A percentile compares a stretch with the other conserved stretches of the same genome.
Evolutionary conservation across 1,140 invertebrate species (phyloP).

Genomic region (Lanistes nyassanus): DNA sequence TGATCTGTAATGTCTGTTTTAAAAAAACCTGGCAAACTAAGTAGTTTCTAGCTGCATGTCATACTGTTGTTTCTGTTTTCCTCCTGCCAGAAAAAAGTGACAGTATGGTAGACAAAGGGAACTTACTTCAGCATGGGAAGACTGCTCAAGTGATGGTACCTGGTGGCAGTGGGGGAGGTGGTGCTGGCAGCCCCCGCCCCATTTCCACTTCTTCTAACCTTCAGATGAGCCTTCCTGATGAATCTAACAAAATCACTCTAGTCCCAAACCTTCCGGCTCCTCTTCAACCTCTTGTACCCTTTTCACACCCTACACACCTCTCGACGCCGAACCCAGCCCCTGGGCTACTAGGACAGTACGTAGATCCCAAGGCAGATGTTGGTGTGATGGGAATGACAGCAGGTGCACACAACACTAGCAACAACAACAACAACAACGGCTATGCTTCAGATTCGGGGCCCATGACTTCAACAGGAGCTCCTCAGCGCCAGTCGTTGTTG

Average conservation of each 20-base stretch:
- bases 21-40: too few species aligned
- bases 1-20: too few species aligned
- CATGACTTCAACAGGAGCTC: slow-evolving; percentile 11
- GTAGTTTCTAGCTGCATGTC: too few species aligned
- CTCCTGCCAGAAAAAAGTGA: slow-evolving; percentile 9
- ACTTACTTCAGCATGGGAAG: slow-evolving; percentile 10
- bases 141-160: slow-evolving; percentile 20
- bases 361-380: slow-evolving; percentile 14
- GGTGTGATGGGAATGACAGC: slow-evolving; percentile 7
- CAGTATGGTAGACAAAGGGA: background rate
- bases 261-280: slow-evolving; percentile 12
- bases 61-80: too few species aligned
- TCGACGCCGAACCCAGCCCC: slow-evolving; percentile 24
- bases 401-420: background rate
- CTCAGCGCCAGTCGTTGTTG: background rate
- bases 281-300: slow-evolving; percentile 8
- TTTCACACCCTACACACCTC: slow-evolving; percentile 18
- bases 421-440: slow-evolving; percentile 21
- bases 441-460: background rate
- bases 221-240: slow-evolving; percentile 14
- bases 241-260: background rate
- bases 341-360: slow-evolving; percentile 19
- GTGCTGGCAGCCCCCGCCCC: slow-evolving; percentile 19
- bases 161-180: slow-evolving; percentile 15
- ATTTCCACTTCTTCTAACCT: slow-evolving; percentile 6